Base-by-base conservation (phyloP, 2,888 invertebrate genomes). In the Idaea straminata region DNA sequence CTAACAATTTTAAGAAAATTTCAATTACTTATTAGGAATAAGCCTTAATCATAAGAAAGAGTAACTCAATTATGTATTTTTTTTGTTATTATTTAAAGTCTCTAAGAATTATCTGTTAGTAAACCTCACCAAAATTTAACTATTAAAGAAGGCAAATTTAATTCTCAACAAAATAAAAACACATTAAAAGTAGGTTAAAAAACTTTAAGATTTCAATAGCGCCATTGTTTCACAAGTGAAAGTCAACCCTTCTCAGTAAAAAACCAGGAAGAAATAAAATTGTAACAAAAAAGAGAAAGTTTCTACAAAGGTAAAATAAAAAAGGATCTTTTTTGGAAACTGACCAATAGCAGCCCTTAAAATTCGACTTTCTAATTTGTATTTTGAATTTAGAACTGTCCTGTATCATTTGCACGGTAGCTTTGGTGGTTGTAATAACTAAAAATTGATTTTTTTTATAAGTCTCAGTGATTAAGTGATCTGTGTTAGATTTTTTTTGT, bases 271-370 rank as follows among this genome's bases (percentile, higher is more conserved):
- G 85, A 87, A 81, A 82, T 73, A 74, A 79, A 89, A 89, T 82
- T 91, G 86, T 84, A 91, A 90, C 89, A 91, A 91, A 92, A 91
- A 89, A 84, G 89, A 92, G 92, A 92, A 92, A 92, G 92, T 91
- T 79, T 71, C 72, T 74, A 73, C 71, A 77, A 79, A 85, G 87
- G 85, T 86, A 83, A 76, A 78, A 74, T 75, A 82, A 83, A 84
- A 85, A 83, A 79, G 71, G 47, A 68, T 76, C 78, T 83, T 80
- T 80, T 80, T 85, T 84, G 79, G 67, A 73, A 80, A 82, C 73
- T 71, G 82, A 80, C 92, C 92, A 92, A 92, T 91, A 74, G 77
- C 74, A 77, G 79, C 64, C 76, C 79, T 72, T 70, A 69, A 74
- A 69, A 73, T 75, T 59, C 73, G 83, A 85, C 92, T 92, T 92